phyloP scores from a whole-genome alignment of 2,888 invertebrate genomes.

The Schizaphis graminum region DNA sequence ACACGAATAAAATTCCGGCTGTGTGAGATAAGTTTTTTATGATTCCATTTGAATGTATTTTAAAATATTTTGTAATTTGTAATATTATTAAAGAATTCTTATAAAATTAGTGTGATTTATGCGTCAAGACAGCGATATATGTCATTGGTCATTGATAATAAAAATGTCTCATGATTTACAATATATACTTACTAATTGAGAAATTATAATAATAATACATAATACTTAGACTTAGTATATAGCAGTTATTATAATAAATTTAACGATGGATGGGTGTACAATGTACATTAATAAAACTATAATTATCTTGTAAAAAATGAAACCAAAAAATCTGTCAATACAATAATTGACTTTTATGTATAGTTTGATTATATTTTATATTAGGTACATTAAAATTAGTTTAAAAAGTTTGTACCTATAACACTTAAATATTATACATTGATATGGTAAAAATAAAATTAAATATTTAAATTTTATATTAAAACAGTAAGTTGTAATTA shows the following conservation, averaged over 20 bases:
- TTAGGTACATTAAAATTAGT: too few relatives aligned
- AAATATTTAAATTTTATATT: too few relatives aligned
- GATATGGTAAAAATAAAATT: too few relatives aligned
- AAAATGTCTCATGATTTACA: neutral
- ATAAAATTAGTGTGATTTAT: constrained; percentile 19
- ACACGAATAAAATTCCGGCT: neutral
- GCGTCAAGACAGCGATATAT: neutral
- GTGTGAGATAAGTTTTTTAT: neutral
- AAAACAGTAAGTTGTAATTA: too few relatives aligned
- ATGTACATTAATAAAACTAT: neutral
- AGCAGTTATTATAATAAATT: neutral
- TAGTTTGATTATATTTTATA: too few relatives aligned
- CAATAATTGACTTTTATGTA: too few relatives aligned
- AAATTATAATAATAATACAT: neutral
- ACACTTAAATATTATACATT: too few relatives aligned
- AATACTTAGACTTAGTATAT: neutral
- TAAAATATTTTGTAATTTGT: neutral
- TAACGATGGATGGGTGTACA: neutral
- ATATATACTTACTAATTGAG: neutral
- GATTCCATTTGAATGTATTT: neutral
- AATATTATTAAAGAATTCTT: neutral
- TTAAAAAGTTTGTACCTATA: too few relatives aligned
- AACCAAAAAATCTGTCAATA: neutral
- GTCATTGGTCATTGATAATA: neutral
- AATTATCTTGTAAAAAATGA: neutral